Evolutionary conservation across 2,797 vertebrate genomes (phyloP), one percentile per base, ranked within the genome.

Genomic region (Apogon hyalosoma): DNA sequence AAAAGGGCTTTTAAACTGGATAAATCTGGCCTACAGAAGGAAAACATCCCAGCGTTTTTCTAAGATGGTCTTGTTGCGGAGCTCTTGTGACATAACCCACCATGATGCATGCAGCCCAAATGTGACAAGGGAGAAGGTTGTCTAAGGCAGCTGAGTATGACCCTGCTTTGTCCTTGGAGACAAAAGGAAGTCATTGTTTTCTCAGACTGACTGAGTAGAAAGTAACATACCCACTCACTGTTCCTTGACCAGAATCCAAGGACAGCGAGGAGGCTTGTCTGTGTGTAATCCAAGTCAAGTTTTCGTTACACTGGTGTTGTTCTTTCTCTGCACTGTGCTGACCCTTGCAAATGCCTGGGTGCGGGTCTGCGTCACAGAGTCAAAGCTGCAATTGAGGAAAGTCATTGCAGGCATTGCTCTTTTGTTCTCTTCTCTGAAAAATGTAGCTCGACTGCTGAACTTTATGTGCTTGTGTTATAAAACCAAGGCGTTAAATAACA

Each of bases 141-240:
- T 89, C 33, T 59, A 7, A 79, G 62, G 69, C 79, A 72, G 79
- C 78, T 59, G 45, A 75, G 55, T 48, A 65, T 80, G 82, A 81
- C 79, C 65, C 57, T 13, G 11, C 73, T 74, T 87, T 84, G 88
- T 88, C 77, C 73, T 82, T 64, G 7, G 36, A 45, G 59, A 81
- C 63, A 83, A 86, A 79, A 68, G 38, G 63, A 54, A 50, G 63
- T 33, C 75, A 73, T 88, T 91, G 88, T 90, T 51, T 75, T 28
- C 38, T 45, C 61, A 71, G 63, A 74, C 76, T 68, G 79, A 66
- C 80, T 71, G 73, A 79, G 83, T 58, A 82, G 86, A 88, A 88
- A 88, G 75, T 71, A 80, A 71, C 61, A 13, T 84, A 75, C 90
- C 88, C 89, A 87, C 91, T 80, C 89, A 57, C 54, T 68, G 83